Evolutionary conservation across 2,888 invertebrate genomes (phyloP), one percentile per base, ranked within the genome.

Genomic region (Harpalus rufipes): DNA sequence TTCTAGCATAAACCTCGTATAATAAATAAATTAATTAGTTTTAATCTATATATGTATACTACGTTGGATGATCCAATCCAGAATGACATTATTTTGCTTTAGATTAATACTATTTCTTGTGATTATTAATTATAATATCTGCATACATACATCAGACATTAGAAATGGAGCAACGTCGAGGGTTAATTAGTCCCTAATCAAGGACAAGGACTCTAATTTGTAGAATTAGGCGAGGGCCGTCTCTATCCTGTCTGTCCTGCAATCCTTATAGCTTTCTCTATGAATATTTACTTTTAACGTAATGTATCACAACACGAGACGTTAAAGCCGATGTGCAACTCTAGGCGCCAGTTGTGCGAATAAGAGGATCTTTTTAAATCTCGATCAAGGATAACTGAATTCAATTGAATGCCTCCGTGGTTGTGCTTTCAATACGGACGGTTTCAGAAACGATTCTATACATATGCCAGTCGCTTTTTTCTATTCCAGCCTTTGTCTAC

Each of bases 71-170:
- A 25, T 25, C 25, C 25, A 2, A 3, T 2, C 25, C 25, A 25
- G 25, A 25, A 25, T 25, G 25, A 25, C 32, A 32, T 32, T 32
- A 32, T 32, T 32, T 32, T 32, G 32, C 32, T 32, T 32, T 32
- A 32, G 6, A 32, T 32, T 63, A 63, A 63, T 63, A 25, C 25
- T 63, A 63, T 63, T 25, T 63, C 63, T 63, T 25, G 7, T 63
- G 63, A 63, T 63, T 63, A 63, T 63, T 25, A 63, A 63, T 63
- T 63, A 63, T 63, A 63, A 63, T 63, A 63, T 63, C 63, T 63
- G 63, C 63, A 63, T 63, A 63, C 5, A 6, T 63, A 63, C 63
- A 63, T 63, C 63, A 63, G 25, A 63, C 25, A 63, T 63, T 63
- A 63, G 21, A 63, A 25, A 63, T 25, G 25, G 21, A 63, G 25